phyloP scores from a whole-genome alignment of 2,113 vertebrate species.

The Cynocephalus volans region DNA sequence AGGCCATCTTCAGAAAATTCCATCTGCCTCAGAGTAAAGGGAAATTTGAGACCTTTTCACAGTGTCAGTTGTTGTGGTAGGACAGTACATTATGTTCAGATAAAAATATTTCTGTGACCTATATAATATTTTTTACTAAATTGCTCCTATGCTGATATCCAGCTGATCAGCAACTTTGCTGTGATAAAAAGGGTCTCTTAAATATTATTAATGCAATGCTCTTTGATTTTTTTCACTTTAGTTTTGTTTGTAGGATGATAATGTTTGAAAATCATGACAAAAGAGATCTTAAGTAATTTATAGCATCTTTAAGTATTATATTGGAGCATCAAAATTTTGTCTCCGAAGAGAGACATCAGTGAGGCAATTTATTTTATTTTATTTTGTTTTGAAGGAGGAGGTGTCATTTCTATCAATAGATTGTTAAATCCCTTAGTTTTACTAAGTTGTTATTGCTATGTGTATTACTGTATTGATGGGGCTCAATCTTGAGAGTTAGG shows the following conservation, averaged over 20 bases:
- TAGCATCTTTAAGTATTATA: background rate
- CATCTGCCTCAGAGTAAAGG: conserved; percentile 4
- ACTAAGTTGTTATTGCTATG: background rate
- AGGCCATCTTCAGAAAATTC: background rate
- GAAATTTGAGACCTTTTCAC: conserved; percentile 30
- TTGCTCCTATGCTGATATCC: background rate
- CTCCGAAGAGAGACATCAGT: background rate
- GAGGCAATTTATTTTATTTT: conserved; percentile 42
- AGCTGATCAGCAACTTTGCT: background rate
- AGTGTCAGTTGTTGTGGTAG: background rate
- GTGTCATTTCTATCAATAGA: background rate
- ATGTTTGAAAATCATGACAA: background rate
- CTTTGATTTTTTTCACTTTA: conserved; percentile 42
- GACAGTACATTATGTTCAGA: background rate
- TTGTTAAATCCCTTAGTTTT: background rate
- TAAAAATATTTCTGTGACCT: conserved; percentile 57
- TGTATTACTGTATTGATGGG: background rate
- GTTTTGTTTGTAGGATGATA: background rate
- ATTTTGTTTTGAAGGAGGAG: conserved; percentile 18
- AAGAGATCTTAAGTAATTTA: conserved; percentile 8
- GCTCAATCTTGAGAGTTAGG: background rate
- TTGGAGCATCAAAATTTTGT: conserved; percentile 55
- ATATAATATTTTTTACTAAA: conserved; percentile 32
- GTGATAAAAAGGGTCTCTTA: background rate
- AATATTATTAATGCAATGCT: background rate